Percentiles rank a stretch among this genome's conserved stretches.
Evolutionary conservation across 2,797 vertebrate genomes (phyloP).

Genomic region (Hoplostethus atlanticus): DNA sequence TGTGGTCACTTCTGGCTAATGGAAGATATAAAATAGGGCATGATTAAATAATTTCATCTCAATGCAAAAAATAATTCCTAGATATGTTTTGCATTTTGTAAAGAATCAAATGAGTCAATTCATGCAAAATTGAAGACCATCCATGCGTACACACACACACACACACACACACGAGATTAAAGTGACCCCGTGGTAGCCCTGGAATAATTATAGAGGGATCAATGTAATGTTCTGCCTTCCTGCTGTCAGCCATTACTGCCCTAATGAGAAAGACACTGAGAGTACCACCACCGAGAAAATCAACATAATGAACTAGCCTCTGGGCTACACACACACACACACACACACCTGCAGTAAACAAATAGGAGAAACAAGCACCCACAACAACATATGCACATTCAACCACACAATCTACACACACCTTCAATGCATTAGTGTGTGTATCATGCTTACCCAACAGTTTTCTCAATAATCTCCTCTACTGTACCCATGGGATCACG

Average conservation of each 20-base stretch:
- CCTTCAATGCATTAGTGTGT: slow-evolving; percentile 16
- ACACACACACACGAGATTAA: background rate
- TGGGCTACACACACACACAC: slow-evolving; percentile 15
- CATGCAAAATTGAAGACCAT: slow-evolving; percentile 1
- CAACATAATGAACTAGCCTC: slow-evolving; percentile 53
- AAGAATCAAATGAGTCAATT: background rate
- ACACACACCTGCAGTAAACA: slow-evolving; percentile 21
- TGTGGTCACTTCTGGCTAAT: background rate
- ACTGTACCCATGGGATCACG: slow-evolving; percentile 32
- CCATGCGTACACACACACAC: background rate
- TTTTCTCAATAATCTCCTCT: slow-evolving; percentile 37
- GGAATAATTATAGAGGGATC: slow-evolving; percentile 59
- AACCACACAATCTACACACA: slow-evolving; percentile 17
- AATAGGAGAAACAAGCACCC: slow-evolving; percentile 18
- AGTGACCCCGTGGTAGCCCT: slow-evolving; percentile 12
- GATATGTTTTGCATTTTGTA: background rate
- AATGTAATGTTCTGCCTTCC: slow-evolving; percentile 57
- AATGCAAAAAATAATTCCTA: slow-evolving; percentile 3
- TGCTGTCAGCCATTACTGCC: slow-evolving; percentile 62
- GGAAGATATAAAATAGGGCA: background rate
- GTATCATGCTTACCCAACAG: slow-evolving; percentile 38
- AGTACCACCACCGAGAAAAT: slow-evolving; percentile 28
- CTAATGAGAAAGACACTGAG: slow-evolving; percentile 62
- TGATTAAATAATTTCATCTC: background rate
- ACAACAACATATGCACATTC: background rate